Percentiles rank a stretch among this genome's conserved stretches.
These are phyloP conservation scores for Desoria tigrina DNA, from an alignment of 2,888 invertebrate species.

Conservation along the genomic window DNA sequence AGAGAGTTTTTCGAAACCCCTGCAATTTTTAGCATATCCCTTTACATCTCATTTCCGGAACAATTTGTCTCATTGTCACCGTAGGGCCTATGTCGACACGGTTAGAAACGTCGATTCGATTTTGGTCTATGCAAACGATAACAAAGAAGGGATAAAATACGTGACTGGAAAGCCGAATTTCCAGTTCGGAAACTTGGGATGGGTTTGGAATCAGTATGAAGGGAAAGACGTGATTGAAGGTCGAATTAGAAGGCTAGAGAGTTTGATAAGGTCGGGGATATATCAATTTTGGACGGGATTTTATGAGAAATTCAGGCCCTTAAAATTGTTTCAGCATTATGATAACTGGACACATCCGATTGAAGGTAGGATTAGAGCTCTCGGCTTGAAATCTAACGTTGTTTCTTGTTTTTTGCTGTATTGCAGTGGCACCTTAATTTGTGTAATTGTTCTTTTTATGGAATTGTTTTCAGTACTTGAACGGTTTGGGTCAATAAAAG, in stretches of 20 bases:
- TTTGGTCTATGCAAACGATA: neutral
- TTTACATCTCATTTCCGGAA: neutral
- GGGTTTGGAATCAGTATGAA: no score
- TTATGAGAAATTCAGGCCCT: neutral
- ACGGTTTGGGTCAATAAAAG: no score
- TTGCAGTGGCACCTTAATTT: no score
- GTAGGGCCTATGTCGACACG: conserved; percentile 5
- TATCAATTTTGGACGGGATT: neutral
- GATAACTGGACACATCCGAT: no score
- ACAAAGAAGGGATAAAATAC: neutral
- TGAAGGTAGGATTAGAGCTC: no score
- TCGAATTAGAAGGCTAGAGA: neutral
- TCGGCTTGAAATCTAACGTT: no score
- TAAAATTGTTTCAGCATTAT: no score
- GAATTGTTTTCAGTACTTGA: no score
- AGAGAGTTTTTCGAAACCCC: no score
- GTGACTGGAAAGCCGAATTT: neutral
- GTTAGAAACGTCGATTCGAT: neutral
- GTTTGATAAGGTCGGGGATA: neutral
- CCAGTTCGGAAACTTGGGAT: neutral
- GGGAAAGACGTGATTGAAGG: no score
- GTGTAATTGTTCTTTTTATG: no score
- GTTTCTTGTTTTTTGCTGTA: no score
- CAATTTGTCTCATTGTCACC: neutral
- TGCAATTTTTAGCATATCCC: neutral